phyloP scores from a whole-genome alignment of 2,888 invertebrate species.

The Eristalinus sepulchralis region DNA sequence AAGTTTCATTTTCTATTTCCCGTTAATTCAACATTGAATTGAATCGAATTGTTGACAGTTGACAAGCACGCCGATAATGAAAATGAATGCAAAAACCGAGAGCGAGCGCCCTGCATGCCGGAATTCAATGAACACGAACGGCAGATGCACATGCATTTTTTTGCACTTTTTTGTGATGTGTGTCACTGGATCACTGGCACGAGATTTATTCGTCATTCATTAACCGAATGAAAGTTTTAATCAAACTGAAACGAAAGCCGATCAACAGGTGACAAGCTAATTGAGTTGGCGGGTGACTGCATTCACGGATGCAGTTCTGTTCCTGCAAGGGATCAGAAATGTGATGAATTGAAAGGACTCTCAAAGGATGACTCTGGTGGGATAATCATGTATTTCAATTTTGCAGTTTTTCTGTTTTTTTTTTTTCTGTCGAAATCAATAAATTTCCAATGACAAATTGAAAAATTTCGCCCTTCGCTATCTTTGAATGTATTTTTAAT shows the following conservation, averaged over 20 bases:
- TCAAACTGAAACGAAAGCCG: conserved; percentile 44
- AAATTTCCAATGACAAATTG: too few relatives aligned
- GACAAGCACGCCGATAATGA: not conserved
- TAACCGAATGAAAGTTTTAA: conserved; percentile 19
- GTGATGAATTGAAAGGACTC: not conserved
- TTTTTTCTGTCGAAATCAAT: too few relatives aligned
- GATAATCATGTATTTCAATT: too few relatives aligned
- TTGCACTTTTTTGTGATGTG: not conserved
- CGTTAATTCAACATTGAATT: conserved; percentile 49
- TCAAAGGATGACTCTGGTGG: not conserved
- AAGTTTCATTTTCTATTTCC: conserved; percentile 51
- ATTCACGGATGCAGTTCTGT: not conserved
- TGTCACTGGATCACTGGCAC: not conserved
- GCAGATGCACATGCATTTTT: not conserved
- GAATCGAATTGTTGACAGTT: conserved; percentile 32
- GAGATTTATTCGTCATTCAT: not conserved
- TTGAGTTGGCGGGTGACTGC: conserved; percentile 19
- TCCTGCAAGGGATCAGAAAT: not conserved
- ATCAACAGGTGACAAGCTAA: conserved; percentile 53
- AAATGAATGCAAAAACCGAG: not conserved
- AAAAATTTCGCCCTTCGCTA: too few relatives aligned
- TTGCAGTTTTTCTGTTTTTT: too few relatives aligned
- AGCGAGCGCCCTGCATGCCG: not conserved
- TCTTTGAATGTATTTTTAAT: too few relatives aligned
- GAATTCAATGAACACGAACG: not conserved